Evolutionary conservation across 2,113 vertebrate species (phyloP), one percentile per base, ranked within the genome.

Genomic region (Pseudorectes ferrugineus): DNA sequence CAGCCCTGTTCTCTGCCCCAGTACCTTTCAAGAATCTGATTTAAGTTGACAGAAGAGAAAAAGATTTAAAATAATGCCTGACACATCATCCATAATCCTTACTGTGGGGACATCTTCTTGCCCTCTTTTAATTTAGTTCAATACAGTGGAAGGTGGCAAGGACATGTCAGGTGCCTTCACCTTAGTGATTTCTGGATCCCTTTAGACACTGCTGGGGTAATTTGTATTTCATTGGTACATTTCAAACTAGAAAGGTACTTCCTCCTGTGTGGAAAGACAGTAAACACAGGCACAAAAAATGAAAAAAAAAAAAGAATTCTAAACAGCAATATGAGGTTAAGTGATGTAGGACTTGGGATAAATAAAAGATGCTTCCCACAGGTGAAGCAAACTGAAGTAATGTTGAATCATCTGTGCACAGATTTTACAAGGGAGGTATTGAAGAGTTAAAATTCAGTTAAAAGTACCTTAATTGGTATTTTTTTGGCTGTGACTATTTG

Each of bases 1-100:
- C 46, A 77, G 35, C 19, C 40, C 16, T 82, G 9, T 68, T 92
- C 28, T 68, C 20, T 4, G 4, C 42, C 11, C 4, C 81, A 85
- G 16, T 52, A 91, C 70, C 15, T 92, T 76, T 85, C 45, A 73
- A 81, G 42, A 68, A 57, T 72, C 59, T 86, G 31, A 84, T 95
- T 82, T 82, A 63, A 85, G 21, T 19, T 85, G 83, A 91, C 76
- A 89, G 63, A 90, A 92, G 54, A 95, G 42, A 82, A 72, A 68
- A 78, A 76, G 72, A 73, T 80, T 83, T 92, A 85, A 94, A 93
- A 96, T 77, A 95, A 75, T 71, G 18, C 36, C 58, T 96, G 88
- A 58, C 74, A 91, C 11, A 43, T 70, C 58, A 82, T 92, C 40
- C 71, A 66, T 94, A 95, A 82, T 82, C 45, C 66, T 91, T 43